A percentile compares a stretch with the other conserved stretches of the same genome.
phyloP scores from a whole-genome alignment of 2,888 invertebrate genomes.

The Ichneumoninae sp. region DNA sequence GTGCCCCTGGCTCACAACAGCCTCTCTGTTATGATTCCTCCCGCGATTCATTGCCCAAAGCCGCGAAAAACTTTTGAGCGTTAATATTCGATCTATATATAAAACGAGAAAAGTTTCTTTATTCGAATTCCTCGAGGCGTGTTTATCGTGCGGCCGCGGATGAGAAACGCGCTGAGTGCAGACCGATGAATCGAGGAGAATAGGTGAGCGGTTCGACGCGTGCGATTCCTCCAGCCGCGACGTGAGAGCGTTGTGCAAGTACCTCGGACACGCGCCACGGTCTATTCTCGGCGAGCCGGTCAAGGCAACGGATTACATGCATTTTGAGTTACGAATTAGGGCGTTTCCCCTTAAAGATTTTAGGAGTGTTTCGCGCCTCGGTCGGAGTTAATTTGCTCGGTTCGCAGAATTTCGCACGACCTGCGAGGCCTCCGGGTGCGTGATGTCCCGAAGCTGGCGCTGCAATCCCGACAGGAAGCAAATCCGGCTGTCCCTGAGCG shows the following conservation, averaged over 20 bases:
- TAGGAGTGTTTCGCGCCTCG: background rate
- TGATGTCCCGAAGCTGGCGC: slow-evolving; percentile 59
- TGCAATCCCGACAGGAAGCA: slow-evolving; percentile 53
- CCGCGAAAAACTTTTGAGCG: background rate
- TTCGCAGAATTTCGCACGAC: background rate
- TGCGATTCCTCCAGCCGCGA: slow-evolving; percentile 52
- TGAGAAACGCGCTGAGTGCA: background rate
- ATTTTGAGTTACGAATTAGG: slow-evolving; percentile 58
- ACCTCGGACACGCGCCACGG: slow-evolving; percentile 41
- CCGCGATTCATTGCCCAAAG: slow-evolving; percentile 37
- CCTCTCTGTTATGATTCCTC: slow-evolving; percentile 47
- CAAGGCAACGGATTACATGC: slow-evolving; percentile 65
- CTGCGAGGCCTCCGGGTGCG: slow-evolving; percentile 26
- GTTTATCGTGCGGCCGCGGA: background rate
- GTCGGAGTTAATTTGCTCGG: slow-evolving; percentile 18
- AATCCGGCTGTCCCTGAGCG: slow-evolving; percentile 55
- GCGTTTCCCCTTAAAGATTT: slow-evolving; percentile 50
- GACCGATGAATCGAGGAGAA: slow-evolving; percentile 33
- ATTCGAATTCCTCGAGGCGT: slow-evolving; percentile 17
- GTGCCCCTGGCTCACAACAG: slow-evolving; percentile 21
- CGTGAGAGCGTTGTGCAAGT: slow-evolving; percentile 58
- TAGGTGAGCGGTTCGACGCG: slow-evolving; percentile 36
- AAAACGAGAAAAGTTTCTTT: slow-evolving; percentile 16
- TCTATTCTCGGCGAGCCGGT: slow-evolving; percentile 71
- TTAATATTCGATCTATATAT: background rate